These are phyloP conservation scores for Benitochromis conjunctus DNA, from an alignment of 2,113 vertebrate genomes.

Conservation along the genomic window DNA sequence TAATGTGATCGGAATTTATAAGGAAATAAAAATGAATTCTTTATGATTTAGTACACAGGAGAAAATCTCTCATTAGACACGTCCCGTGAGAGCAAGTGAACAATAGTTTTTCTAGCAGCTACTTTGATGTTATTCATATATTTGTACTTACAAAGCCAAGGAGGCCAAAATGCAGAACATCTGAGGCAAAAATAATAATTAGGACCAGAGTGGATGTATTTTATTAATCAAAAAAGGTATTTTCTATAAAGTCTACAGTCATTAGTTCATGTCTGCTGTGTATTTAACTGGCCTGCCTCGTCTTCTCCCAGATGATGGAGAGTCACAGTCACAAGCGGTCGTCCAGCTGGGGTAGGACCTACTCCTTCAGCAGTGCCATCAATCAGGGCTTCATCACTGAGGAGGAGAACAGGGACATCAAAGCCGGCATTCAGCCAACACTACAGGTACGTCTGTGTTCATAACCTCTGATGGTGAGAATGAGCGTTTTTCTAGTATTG, in stretches of 20 bases:
- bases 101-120: no score
- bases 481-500: neutral
- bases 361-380: slow-evolving; percentile 95
- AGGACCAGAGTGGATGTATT: neutral
- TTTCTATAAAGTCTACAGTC: neutral
- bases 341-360: slow-evolving; percentile 95
- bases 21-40: neutral
- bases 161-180: neutral
- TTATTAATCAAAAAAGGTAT: neutral
- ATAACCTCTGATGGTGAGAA: neutral
- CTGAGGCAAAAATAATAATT: neutral
- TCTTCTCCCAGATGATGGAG: slow-evolving; percentile 61
- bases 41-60: neutral
- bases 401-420: slow-evolving; percentile 82
- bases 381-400: slow-evolving; percentile 87
- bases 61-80: no score
- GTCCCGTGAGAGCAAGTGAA: no score
- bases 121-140: neutral
- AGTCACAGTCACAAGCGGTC: slow-evolving; percentile 84
- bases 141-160: neutral
- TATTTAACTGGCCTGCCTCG: neutral
- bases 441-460: slow-evolving; percentile 78
- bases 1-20: neutral
- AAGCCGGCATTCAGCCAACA: slow-evolving; percentile 86
- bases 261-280: neutral